phyloP scores from a whole-genome alignment of 2,797 vertebrate species.

The Echiichthys vipera region DNA sequence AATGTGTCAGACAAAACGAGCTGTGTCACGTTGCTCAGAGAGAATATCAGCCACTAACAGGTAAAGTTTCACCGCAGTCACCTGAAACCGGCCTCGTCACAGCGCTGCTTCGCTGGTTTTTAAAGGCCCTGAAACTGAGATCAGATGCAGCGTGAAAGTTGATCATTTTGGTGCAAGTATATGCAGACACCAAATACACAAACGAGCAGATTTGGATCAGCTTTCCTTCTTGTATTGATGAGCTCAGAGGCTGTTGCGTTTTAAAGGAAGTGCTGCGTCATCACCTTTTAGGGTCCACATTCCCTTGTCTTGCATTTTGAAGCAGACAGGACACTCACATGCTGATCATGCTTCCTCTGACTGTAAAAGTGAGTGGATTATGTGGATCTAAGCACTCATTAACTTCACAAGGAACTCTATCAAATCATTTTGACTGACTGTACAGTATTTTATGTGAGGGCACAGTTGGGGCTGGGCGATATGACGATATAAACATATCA shows the following conservation, averaged over 20 bases:
- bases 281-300: constrained; percentile 35
- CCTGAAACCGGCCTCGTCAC: constrained; percentile 37
- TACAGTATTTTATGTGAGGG: not conserved
- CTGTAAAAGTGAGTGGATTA: constrained; percentile 32
- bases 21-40: constrained; percentile 26
- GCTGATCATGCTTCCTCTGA: constrained; percentile 60
- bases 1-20: constrained; percentile 27
- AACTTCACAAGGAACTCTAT: constrained; percentile 9
- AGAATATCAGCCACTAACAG: constrained; percentile 25
- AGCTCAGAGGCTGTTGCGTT: constrained; percentile 1
- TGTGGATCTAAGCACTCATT: constrained; percentile 31
- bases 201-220: not conserved
- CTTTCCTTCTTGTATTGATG: constrained; percentile 15
- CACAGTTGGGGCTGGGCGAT: no score
- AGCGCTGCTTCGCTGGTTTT: not conserved
- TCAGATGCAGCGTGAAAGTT: not conserved
- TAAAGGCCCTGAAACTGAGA: not conserved
- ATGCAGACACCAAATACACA: no score
- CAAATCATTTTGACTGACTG: not conserved
- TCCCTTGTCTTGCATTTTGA: constrained; percentile 28
- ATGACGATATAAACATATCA: no score
- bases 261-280: constrained; percentile 40
- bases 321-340: constrained; percentile 60
- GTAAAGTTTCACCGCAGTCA: constrained; percentile 60
- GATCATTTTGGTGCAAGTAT: constrained; percentile 19